Evolutionary conservation across 2,113 vertebrate genomes (phyloP), one percentile per base, ranked within the genome.

Genomic region (Ivindomyrus marchei): DNA sequence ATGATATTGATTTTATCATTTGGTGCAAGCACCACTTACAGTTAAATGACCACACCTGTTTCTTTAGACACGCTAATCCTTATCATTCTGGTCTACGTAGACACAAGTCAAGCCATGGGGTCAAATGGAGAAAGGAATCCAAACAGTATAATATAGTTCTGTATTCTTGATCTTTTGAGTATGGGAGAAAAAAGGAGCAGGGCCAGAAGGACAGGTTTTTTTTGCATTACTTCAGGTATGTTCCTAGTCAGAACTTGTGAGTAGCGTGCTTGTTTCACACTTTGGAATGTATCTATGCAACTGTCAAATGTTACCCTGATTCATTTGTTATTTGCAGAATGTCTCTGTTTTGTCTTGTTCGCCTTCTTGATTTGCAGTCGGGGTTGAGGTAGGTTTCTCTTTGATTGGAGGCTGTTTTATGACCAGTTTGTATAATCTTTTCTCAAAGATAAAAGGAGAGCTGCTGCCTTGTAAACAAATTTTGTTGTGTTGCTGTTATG

Each of bases 51-150:
- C 45, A 21, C 58, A 52, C 27, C 56, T 31, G 42, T 85, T 50
- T 27, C 49, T 89, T 90, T 90, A 27, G 90, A 70, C 84, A 19
- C 45, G 58, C 88, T 89, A 92, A 93, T 92, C 88, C 92, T 92
- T 92, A 93, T 93, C 90, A 74, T 62, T 11, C 49, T 62, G 83
- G 90, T 86, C 89, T 90, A 42, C 88, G 87, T 42, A 50, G 88
- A 88, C 77, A 85, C n/a, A 91, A 89, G 86, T 90, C 85, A 90
- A 88, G n/a, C 53, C 90, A 90, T 36, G 36, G 49, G 87, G 89
- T 53, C 27, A 87, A 49, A 74, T 7, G 42, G n/a, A 47, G 50
- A 50, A 90, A 90, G 90, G 58, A 66, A 49, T 86, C 88, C 8
- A 85, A 53, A 84, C 85, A 50, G 87, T 21, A 11, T 17, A 85